phyloP scores from a whole-genome alignment of 1,140 invertebrate species.

The Idris sp. region DNA sequence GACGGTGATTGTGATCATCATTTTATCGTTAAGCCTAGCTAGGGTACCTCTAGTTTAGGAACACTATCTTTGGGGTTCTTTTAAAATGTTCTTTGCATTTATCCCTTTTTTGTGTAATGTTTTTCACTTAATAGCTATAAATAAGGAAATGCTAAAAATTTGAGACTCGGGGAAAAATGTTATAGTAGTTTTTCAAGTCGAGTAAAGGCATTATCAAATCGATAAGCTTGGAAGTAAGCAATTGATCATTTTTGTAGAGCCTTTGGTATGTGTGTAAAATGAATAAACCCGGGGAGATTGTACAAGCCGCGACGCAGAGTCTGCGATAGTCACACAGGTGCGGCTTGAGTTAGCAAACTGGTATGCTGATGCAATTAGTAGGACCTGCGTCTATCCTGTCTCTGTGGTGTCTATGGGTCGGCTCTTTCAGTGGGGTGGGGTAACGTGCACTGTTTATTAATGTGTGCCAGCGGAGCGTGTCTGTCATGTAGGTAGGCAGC shows the following conservation, averaged over 20 bases:
- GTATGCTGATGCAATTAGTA: conserved; percentile 75
- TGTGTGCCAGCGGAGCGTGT: conserved; percentile 72
- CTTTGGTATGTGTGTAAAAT: conserved; percentile 3
- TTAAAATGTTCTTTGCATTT: too few species aligned
- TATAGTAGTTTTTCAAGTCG: too few species aligned
- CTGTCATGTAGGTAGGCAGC: conserved; percentile 70
- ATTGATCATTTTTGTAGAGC: conserved; percentile 17
- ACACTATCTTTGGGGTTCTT: too few species aligned
- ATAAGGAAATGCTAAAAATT: too few species aligned
- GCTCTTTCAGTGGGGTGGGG: conserved; percentile 28
- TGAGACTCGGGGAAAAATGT: too few species aligned
- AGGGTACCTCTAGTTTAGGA: too few species aligned
- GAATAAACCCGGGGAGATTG: conserved; percentile 21
- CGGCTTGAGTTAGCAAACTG: conserved; percentile 69
- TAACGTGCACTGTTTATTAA: conserved; percentile 70
- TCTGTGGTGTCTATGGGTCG: conserved; percentile 52
- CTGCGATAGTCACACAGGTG: conserved; percentile 67
- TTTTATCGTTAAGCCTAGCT: too few species aligned
- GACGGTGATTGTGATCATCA: too few species aligned
- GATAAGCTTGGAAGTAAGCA: background rate
- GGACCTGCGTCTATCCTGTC: conserved; percentile 64
- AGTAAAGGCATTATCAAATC: background rate
- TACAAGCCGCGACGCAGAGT: conserved; percentile 27
- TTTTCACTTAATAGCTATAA: too few species aligned
- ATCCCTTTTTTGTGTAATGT: too few species aligned